Evolutionary conservation across 2,888 invertebrate species (phyloP), one percentile per base, ranked within the genome.

Genomic region (Papilio protenor): DNA sequence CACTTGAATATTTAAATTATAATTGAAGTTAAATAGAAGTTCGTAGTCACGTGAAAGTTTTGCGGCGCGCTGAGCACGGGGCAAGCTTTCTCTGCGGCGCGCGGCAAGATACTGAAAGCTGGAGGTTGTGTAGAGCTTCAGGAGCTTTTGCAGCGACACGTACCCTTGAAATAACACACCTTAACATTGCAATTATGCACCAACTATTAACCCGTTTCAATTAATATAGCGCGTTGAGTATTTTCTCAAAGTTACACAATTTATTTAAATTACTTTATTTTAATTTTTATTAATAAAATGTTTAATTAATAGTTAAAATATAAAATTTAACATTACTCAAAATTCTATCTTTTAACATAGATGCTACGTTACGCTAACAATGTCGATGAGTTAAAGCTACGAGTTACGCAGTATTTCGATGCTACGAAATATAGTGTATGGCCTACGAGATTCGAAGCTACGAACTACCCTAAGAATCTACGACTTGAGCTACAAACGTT

Each of bases 1-100:
- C 66, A 76, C 72, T 55, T 59, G 8, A 49, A 76, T 76, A 55
- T 40, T 33, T 72, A 40, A 40, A 66, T 59, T 40, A 40, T 66
- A 66, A 40, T 40, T 40, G 4, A 23, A 47, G 16, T 45, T 18
- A 61, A 61, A 45, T 14, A 18, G 64, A 77, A 73, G 76, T 77
- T 77, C 40, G 52, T 12, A 45, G 77, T 52, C 47, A 14, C 77
- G 66, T 52, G n/a, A 73, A 77, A 73, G 73, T 77, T 77, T 77
- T 64, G 40, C 12, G 23, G 21, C 21, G 52, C 21, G 14, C 12
- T 16, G 66, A 27, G 73, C 57, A 69, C 64, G 47, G 57, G 47
- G 66, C 77, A 57, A 66, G 66, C 73, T 73, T 57, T 14, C 73
- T 18, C 64, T 12, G 27, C 73, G 77, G 64, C 55, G 73, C 18